Percentiles rank a stretch among this genome's conserved stretches.
Conservation (phyloP, 1,140 invertebrate species). For the Zaprionus kolodkinae region DNA sequence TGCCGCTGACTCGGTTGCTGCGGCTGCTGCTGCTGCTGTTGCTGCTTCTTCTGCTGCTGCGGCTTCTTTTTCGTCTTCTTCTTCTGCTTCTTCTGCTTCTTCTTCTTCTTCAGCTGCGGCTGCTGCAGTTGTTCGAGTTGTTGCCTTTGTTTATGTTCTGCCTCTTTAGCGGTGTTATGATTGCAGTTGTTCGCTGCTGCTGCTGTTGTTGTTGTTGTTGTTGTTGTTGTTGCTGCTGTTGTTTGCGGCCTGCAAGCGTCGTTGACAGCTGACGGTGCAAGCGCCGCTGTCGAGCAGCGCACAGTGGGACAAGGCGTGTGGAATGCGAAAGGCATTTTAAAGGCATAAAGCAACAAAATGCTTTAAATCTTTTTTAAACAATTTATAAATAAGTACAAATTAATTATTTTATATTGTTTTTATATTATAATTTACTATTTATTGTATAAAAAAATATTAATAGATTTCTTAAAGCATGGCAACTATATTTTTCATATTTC, state of each 20-base stretch:
- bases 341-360: no score
- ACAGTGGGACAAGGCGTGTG: slow-evolving; percentile 41
- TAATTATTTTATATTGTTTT: no score
- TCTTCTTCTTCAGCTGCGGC: slow-evolving; percentile 5
- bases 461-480: no score
- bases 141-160: slow-evolving; percentile 75
- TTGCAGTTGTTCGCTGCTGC: slow-evolving; percentile 60
- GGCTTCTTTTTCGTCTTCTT: not conserved
- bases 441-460: no score
- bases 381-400: no score
- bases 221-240: slow-evolving; percentile 39
- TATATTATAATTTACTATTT: no score
- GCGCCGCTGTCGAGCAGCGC: slow-evolving; percentile 44
- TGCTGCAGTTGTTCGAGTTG: slow-evolving; percentile 29
- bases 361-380: no score
- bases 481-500: no score
- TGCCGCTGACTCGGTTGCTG: slow-evolving; percentile 19
- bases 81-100: slow-evolving; percentile 1
- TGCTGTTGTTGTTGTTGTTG: slow-evolving; percentile 32
- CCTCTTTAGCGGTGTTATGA: slow-evolving; percentile 77
- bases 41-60: not conserved
- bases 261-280: slow-evolving; percentile 71
- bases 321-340: no score
- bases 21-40: not conserved
- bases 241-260: slow-evolving; percentile 52